phyloP scores from a whole-genome alignment of 2,113 vertebrate genomes.

The Gymnarchus niloticus region DNA sequence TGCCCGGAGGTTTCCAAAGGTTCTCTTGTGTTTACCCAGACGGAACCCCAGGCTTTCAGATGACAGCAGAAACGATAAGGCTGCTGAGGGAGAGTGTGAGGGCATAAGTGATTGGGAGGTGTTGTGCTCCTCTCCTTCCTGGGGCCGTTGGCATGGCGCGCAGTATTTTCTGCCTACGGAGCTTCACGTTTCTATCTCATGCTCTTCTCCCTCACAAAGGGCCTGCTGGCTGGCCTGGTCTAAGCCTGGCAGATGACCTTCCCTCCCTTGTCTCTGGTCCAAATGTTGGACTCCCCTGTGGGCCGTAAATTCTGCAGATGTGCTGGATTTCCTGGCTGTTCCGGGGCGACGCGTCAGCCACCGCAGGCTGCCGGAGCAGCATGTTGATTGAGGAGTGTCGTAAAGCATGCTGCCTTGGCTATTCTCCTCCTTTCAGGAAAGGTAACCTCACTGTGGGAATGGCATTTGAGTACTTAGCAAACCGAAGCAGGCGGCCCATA shows the following conservation, averaged over 20 bases:
- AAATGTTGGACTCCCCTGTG: slow-evolving; percentile 10
- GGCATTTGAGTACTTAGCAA: not conserved
- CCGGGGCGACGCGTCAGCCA: slow-evolving; percentile 44
- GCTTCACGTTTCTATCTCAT: not conserved
- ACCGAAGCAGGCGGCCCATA: no score
- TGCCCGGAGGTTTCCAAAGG: not conserved
- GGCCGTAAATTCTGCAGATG: slow-evolving; percentile 51
- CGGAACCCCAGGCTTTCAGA: not conserved
- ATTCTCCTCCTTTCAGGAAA: slow-evolving; percentile 52
- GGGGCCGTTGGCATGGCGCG: not conserved
- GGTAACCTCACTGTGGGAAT: not conserved
- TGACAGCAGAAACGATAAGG: no score
- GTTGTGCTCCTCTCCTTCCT: not conserved
- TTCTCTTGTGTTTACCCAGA: not conserved
- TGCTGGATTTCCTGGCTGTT: slow-evolving; percentile 53
- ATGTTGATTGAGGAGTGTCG: slow-evolving; percentile 51
- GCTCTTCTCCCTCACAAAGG: not conserved
- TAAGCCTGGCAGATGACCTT: slow-evolving; percentile 28
- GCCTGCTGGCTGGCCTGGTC: not conserved
- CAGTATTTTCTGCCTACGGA: not conserved
- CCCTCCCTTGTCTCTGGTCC: slow-evolving; percentile 34
- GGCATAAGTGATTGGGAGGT: not conserved
- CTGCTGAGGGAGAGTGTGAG: not conserved
- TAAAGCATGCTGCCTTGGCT: slow-evolving; percentile 54
- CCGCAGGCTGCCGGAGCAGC: slow-evolving; percentile 35